A percentile compares a stretch with the other conserved stretches of the same genome.
phyloP scores from a whole-genome alignment of 2,888 invertebrate genomes.

The Microctonus brassicae region DNA sequence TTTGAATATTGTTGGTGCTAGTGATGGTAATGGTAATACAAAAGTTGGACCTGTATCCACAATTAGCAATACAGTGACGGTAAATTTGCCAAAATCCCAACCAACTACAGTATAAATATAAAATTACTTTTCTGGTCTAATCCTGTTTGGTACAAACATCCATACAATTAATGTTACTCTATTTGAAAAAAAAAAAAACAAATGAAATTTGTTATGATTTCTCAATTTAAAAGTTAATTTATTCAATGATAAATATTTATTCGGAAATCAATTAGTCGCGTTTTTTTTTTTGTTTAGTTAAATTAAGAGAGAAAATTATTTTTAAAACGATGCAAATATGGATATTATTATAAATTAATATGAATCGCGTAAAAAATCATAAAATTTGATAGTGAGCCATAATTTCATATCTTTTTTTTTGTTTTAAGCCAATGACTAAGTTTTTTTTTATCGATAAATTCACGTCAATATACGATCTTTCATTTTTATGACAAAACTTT shows the following conservation, averaged over 20 bases:
- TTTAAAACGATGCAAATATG: background rate
- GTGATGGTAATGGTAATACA: conserved; percentile 47
- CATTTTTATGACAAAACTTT: background rate
- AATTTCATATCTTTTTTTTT: background rate
- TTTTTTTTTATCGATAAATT: background rate
- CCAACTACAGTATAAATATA: conserved; percentile 41
- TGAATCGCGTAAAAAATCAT: background rate
- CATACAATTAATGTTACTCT: background rate
- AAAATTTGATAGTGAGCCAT: background rate
- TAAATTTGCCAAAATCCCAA: conserved; percentile 66
- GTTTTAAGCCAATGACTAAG: background rate
- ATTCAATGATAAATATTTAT: conserved; percentile 35
- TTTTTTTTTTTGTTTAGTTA: background rate
- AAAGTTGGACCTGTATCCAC: conserved; percentile 62
- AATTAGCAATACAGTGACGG: conserved; percentile 72
- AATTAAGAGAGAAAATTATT: background rate
- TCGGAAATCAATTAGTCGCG: conserved; percentile 13
- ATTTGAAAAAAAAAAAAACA: conserved; percentile 14
- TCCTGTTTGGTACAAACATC: conserved; percentile 21
- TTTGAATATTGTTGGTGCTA: conserved; percentile 79
- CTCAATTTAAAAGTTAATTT: conserved; percentile 27
- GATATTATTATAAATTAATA: background rate
- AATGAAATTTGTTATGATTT: conserved; percentile 1
- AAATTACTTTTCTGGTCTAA: background rate
- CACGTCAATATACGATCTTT: no score